Evolutionary conservation across 2,113 vertebrate genomes (phyloP), one percentile per base, ranked within the genome.

Genomic region (Ovibos moschatus): DNA sequence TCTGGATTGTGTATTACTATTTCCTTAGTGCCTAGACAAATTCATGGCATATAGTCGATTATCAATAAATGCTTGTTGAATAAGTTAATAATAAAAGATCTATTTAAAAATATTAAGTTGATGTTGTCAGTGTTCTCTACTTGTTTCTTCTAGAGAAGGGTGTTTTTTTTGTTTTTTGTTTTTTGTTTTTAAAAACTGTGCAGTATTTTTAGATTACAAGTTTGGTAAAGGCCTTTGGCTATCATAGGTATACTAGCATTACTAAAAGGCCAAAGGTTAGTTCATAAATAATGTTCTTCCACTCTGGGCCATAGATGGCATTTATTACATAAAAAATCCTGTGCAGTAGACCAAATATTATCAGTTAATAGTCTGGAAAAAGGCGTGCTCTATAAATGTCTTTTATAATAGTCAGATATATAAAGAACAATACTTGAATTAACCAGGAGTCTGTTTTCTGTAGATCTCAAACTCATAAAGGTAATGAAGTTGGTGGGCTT

Each of bases 381-480:
- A 55, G 78, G 91, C 11, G 1, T 25, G 64, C 14, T 78, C 78
- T 96, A 86, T 96, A 96, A 91, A 53, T 87, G 58, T 91, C 40
- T 93, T 92, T 97, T 95, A 27, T 90, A 89, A 82, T 27, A 93
- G 33, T 96, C 51, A 55, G 50, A 91, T 19, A 55, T 50, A 94
- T 86, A 96, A 96, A 96, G 71, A 95, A 91, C 14, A 96, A 86
- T 89, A 40, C 28, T 78, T 55, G 91, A 86, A 40, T 97, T 97
- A 97, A 86, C 17, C 74, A 91, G 67, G 16, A 92, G 5, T 91
- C 76, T 89, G 87, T 95, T 97, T 96, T 96, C n/a, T 33, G 85
- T 36, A 50, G 90, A 76, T 94, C 67, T 93, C 86, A 91, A 43
- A 83, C n/a, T n/a, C 33, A 17, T 93, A 94, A 95, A 95, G 60